phyloP scores from a whole-genome alignment of 92 coral and sea anemone genomes.

The Epizoanthus illoricatus region DNA sequence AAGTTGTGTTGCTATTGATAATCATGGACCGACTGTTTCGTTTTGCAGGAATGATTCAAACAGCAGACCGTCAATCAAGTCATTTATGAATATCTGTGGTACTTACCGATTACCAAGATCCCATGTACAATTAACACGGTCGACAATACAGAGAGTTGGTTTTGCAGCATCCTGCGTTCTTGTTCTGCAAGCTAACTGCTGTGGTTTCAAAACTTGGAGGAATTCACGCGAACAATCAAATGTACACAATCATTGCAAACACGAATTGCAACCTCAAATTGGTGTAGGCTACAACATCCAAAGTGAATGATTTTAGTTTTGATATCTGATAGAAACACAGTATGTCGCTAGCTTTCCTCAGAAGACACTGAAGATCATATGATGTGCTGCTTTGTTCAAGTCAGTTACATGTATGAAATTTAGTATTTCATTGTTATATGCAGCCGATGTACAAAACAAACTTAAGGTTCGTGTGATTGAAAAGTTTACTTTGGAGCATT shows the following conservation, averaged over 20 bases:
- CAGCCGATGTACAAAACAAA: neutral
- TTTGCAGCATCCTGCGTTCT: neutral
- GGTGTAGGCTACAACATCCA: no score
- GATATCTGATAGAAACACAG: no score
- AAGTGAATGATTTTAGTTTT: no score
- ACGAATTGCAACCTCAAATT: neutral
- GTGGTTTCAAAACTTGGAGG: neutral
- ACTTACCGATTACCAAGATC: neutral
- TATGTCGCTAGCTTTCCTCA: neutral
- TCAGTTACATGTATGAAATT: no score
- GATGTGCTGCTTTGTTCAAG: neutral
- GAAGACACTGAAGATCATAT: neutral
- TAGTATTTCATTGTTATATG: neutral
- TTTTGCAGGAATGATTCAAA: neutral
- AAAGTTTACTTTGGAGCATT: constrained; percentile 18
- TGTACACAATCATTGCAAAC: neutral
- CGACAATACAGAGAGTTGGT: neutral
- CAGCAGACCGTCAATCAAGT: neutral
- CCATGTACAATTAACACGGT: neutral
- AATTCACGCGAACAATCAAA: neutral
- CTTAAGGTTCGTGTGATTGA: neutral
- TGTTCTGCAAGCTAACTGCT: neutral
- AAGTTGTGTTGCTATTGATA: neutral
- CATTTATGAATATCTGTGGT: neutral
- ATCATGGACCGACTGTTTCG: no score